phyloP scores from a whole-genome alignment of 2,888 invertebrate species.

The Cenopis cana region DNA sequence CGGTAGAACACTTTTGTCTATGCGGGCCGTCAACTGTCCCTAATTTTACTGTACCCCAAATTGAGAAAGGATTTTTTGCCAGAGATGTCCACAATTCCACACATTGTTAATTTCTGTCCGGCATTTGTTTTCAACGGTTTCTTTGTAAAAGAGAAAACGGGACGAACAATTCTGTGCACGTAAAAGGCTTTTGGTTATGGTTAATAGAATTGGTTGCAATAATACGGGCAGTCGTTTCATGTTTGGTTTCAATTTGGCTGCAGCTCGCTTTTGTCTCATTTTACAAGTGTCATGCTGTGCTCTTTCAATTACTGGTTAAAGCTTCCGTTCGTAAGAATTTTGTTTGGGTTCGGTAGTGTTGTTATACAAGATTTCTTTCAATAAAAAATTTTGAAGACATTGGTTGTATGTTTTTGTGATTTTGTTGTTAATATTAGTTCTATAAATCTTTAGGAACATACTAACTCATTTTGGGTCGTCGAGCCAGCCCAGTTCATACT shows the following conservation, averaged over 20 bases:
- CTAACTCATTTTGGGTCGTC: too few species aligned
- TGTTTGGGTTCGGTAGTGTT: constrained; percentile 47
- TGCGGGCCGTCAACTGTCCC: constrained; percentile 52
- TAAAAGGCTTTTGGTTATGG: constrained; percentile 67
- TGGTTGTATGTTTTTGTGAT: background rate
- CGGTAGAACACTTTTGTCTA: constrained; percentile 71
- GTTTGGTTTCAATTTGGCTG: constrained; percentile 66
- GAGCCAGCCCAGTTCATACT: too few species aligned
- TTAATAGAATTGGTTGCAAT: constrained; percentile 65
- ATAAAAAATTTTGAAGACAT: background rate
- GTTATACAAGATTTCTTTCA: background rate
- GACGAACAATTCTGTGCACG: constrained; percentile 52
- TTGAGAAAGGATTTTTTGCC: constrained; percentile 63
- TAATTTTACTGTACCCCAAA: constrained; percentile 68
- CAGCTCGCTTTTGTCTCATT: constrained; percentile 62
- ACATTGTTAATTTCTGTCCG: constrained; percentile 62
- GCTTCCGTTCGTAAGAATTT: constrained; percentile 66
- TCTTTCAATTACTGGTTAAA: constrained; percentile 58
- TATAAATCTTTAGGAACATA: background rate
- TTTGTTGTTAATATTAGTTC: background rate
- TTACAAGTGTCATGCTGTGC: constrained; percentile 61
- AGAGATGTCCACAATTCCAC: constrained; percentile 55
- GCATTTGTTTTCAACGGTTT: constrained; percentile 60
- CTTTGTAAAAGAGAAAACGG: constrained; percentile 51
- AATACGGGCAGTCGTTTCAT: constrained; percentile 52